Base-by-base conservation (phyloP, 2,113 vertebrate genomes). In the Cyrtonyx montezumae region DNA sequence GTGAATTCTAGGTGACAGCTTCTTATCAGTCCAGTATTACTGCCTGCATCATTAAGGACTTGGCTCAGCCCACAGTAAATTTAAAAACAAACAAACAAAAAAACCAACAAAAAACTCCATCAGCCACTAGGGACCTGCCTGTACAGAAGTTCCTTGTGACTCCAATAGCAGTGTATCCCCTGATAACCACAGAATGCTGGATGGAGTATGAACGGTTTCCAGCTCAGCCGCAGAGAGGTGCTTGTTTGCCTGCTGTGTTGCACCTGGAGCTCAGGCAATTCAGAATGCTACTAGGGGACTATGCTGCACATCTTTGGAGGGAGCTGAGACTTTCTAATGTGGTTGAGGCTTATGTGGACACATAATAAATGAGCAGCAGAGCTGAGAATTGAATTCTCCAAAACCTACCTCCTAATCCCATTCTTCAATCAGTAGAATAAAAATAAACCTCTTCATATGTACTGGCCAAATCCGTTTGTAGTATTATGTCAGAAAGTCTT, bases 1-100 rank as follows among this genome's bases (percentile, higher is more conserved):
- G 91, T 86, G 93, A 96, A 95, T 96, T 92, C 81, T 91, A 88
- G 65, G 70, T 1, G 32, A 92, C 88, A 65, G 77, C 65, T 90
- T 94, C 87, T 95, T 96, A 87, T 92, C 91, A 89, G n/a, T 49
- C 43, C 81, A 67, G 45, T 59, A 59, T 77, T 92, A 65, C 48
- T 73, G 74, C 36, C 78, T 59, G 49, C 70, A n/a, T 83, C 78
- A 87, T 85, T 89, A 85, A 70, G 81, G 81, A 28, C 46, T 63
- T 83, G 84, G 92, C 62, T 37, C 13, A 91, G 87, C 70, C 75
- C 87, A 46, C 84, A 74, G 49, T 55, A 79, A 91, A 96, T 94
- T 83, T 89, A 80, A 91, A 92, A 87, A 79, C 45, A 91, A 88
- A 94, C 40, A 40, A 40, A 40, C 11, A 40, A 92, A 82, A 90